Evolutionary conservation across 2,888 invertebrate species (phyloP), one percentile per base, ranked within the genome.

Genomic region (Troides helena): DNA sequence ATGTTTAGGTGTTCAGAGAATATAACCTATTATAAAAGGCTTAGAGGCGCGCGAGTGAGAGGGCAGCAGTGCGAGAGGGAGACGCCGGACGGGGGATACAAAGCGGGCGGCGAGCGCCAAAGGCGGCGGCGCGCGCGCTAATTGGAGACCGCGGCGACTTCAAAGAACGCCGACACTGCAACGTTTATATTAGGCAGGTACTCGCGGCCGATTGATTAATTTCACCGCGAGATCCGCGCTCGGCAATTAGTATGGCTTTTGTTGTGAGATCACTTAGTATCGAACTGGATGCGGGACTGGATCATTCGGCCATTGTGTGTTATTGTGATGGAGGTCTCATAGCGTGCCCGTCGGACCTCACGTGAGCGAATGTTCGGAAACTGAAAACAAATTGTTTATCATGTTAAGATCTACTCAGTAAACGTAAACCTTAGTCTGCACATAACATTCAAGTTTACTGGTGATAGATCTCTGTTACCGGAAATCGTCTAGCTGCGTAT

Each of bases 101-200:
- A 87, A 88, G 86, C 84, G 82, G 83, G 84, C 91, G 90, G 90
- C 86, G 78, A 83, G 84, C 86, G 88, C 89, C 89, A 91, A 92
- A 92, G 92, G 92, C 91, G 86, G 85, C 92, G 92, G 92, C 85
- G 80, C 77, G 74, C 67, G 72, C 87, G 89, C 90, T 92, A 92
- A 92, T 92, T 92, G 92, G 92, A 90, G 90, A 85, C 84, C 82
- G 85, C 86, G 82, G 83, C 82, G 80, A 85, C 85, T 85, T 90
- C 92, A 92, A 92, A 92, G 88, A 79, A 73, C 80, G 84, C 89
- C 87, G 88, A 81, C 82, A 75, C 77, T 79, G 78, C 90, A 86
- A 91, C 92, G 89, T 91, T 90, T 91, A 91, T 90, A 91, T 90
- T 90, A 89, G 86, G 85, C 86, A 86, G 86, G 87, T 86, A 87